Evolutionary conservation across 2,113 vertebrate genomes (phyloP).

Genomic region (Puntigrus tetrazona): DNA sequence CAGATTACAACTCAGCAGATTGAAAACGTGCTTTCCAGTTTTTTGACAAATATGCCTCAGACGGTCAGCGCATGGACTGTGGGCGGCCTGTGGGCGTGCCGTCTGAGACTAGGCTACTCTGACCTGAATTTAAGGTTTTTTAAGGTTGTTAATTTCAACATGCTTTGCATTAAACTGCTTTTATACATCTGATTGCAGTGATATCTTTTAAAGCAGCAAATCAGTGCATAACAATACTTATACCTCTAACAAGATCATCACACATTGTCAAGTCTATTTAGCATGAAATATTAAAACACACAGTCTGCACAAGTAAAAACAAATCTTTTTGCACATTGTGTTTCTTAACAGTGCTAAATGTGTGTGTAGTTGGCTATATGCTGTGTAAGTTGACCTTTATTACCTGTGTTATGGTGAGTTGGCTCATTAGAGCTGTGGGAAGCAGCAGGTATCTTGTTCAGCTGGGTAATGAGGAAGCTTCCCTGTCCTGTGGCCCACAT

Average conservation of each 20-base stretch:
- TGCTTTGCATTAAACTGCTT: neutral
- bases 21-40: neutral
- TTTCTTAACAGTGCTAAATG: conserved; percentile 29
- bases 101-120: neutral
- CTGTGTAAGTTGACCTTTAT: conserved; percentile 72
- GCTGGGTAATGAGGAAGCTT: conserved; percentile 77
- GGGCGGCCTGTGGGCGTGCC: neutral
- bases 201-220: neutral
- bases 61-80: neutral
- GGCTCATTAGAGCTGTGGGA: conserved; percentile 80
- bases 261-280: neutral
- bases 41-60: neutral
- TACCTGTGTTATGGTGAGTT: conserved; percentile 69
- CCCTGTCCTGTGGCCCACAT: conserved; percentile 68
- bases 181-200: neutral
- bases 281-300: neutral
- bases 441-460: conserved; percentile 63
- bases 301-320: conserved; percentile 21
- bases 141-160: neutral
- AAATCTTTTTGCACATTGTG: neutral
- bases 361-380: conserved; percentile 27
- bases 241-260: neutral
- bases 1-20: neutral
- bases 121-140: conserved; percentile 9
- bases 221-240: neutral